A percentile compares a stretch with the other conserved stretches of the same genome.
Evolutionary conservation across 2,113 vertebrate species (phyloP).

Genomic region (Menura novaehollandiae): DNA sequence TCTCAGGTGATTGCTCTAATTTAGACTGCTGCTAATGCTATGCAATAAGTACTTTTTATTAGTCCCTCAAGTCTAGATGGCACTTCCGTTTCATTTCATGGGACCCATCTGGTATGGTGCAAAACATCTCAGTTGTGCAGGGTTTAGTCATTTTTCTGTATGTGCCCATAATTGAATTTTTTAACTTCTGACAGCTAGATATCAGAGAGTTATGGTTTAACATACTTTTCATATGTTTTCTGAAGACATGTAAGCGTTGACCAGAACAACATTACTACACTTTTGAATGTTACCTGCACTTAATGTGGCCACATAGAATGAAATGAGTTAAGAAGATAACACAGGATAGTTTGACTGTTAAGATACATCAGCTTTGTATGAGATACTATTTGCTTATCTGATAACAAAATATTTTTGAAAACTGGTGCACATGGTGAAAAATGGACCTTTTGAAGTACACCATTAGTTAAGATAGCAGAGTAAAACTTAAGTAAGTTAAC

Average conservation of each 20-base stretch:
- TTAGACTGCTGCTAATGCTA: background rate
- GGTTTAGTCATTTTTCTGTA: background rate
- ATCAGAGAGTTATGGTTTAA: background rate
- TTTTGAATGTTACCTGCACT: background rate
- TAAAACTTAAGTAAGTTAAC: background rate
- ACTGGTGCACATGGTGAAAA: background rate
- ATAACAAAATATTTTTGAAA: background rate
- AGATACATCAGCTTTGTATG: background rate
- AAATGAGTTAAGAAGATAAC: background rate
- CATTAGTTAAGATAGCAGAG: background rate
- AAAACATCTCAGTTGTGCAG: background rate
- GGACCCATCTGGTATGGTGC: background rate
- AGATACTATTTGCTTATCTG: background rate
- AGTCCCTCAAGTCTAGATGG: background rate
- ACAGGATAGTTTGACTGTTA: background rate
- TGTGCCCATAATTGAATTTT: background rate
- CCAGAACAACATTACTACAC: background rate
- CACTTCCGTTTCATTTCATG: background rate
- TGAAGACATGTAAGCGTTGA: background rate
- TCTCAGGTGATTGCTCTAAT: background rate
- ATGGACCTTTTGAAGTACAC: background rate
- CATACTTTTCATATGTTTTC: background rate
- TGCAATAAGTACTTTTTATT: background rate
- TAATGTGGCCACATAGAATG: accelerated
- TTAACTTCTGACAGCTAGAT: background rate